Evolutionary conservation across 2,113 vertebrate species (phyloP), one percentile per base, ranked within the genome.

Genomic region (Xerus inauris): DNA sequence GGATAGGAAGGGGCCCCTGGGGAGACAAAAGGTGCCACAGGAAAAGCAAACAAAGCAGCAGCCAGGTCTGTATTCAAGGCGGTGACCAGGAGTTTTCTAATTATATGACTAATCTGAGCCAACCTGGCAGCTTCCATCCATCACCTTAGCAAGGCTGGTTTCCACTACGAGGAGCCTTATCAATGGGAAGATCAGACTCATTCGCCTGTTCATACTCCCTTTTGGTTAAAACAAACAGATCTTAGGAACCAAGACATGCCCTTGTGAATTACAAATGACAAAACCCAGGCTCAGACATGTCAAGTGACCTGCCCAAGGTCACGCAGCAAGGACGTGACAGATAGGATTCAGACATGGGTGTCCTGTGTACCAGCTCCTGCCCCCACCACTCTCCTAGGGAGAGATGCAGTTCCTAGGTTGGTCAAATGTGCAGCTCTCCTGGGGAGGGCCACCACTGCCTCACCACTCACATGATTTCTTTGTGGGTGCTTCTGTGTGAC

Each of bases 301-400:
- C n/a, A 69, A 28, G 73, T n/a, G 62, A 95, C 77, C 75, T 38
- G 30, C 24, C 38, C 20, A 51, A 24, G 57, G 94, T 84, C 38
- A 22, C 14, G 1, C 72, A 32, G 65, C 54, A 32, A 13, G 82
- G 77, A 47, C n/a, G 19, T 69, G 51, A 24, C 19, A 57, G 30
- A 38, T 26, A 32, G 57, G 59, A 45, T 40, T 73, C 26, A 42
- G 16, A 42, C 28, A 0, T 5, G 0, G 12, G 16, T 45, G 8
- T 67, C 17, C 38, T 16, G 35, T 32, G 24, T 0, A 1, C 32
- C 6, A 51, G 40, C 12, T 20, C 6, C 32, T 28, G 6, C 22
- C 42, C 24, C 40, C 32, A 3, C 45, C 0, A 0, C 20, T 38
- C 38, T 40, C 57, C 20, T 6, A 47, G 67, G 76, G 24, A 14